Evolutionary conservation across 1,140 invertebrate species (phyloP).

Genomic region (Listronotus bonariensis): DNA sequence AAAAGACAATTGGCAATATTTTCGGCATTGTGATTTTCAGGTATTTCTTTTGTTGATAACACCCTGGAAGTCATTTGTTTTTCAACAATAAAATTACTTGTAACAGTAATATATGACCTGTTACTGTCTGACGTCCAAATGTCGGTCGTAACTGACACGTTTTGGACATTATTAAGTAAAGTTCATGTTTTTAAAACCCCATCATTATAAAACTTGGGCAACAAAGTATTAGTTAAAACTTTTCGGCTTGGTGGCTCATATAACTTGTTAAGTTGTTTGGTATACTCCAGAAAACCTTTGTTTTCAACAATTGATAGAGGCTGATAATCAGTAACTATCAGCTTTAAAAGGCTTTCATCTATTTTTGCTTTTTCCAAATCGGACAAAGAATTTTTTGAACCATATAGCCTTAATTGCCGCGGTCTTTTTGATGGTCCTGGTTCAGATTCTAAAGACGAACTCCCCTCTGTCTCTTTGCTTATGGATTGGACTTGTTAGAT

Average conservation of each 20-base stretch:
- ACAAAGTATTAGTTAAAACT: constrained; percentile 15
- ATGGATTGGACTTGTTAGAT: too few species aligned
- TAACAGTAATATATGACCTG: constrained; percentile 20
- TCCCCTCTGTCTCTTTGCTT: too few species aligned
- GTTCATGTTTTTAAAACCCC: not conserved
- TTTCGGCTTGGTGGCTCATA: constrained; percentile 30
- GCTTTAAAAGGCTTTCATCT: too few species aligned
- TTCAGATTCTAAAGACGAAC: too few species aligned
- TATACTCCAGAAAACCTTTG: constrained; percentile 30
- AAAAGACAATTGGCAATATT: constrained; percentile 4
- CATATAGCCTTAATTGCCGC: too few species aligned
- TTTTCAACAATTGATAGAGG: too few species aligned
- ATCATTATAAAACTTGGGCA: constrained; percentile 4
- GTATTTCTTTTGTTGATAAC: constrained; percentile 22
- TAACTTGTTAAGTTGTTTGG: constrained; percentile 17
- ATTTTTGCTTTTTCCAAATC: too few species aligned
- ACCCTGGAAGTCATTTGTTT: constrained; percentile 7
- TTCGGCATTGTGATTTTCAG: constrained; percentile 21
- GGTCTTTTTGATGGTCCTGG: too few species aligned
- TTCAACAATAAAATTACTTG: constrained; percentile 31
- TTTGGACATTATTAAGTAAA: constrained; percentile 15
- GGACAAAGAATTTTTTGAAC: too few species aligned
- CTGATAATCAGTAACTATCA: too few species aligned
- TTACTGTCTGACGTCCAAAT: constrained; percentile 38
- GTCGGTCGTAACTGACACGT: constrained; percentile 30